Evolutionary conservation across 2,797 vertebrate species (phyloP).

Genomic region (Cryptoprocta ferox): DNA sequence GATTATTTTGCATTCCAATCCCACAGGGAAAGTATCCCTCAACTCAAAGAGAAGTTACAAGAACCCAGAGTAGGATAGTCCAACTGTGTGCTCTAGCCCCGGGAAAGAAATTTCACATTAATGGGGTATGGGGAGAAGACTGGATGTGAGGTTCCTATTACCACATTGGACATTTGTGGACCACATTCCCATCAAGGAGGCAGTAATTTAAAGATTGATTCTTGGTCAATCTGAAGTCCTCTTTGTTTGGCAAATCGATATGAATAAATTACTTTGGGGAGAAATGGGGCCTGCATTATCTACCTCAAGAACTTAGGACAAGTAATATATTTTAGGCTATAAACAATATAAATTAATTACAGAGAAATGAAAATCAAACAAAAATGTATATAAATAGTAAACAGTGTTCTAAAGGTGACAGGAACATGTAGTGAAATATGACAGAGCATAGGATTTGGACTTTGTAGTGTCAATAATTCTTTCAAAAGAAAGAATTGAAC

Average conservation of each 20-base stretch:
- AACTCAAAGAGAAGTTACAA: not conserved
- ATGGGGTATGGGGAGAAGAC: not conserved
- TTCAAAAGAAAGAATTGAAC: not conserved
- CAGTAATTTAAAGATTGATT: not conserved
- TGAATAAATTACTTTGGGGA: not conserved
- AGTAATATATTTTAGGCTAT: not conserved
- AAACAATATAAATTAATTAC: constrained; percentile 3
- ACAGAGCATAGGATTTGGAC: not conserved
- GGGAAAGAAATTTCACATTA: not conserved
- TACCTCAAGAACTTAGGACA: constrained; percentile 31
- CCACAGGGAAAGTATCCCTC: not conserved
- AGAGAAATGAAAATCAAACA: not conserved
- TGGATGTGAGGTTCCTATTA: not conserved
- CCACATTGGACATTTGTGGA: not conserved
- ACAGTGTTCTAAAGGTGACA: not conserved
- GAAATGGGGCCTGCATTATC: not conserved
- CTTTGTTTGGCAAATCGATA: not conserved
- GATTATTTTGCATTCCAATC: not conserved
- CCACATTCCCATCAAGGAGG: not conserved
- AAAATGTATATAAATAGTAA: not conserved
- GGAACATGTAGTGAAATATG: not conserved
- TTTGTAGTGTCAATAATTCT: not conserved
- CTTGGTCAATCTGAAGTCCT: not conserved
- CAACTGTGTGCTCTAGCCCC: not conserved
- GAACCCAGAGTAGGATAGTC: not conserved